A percentile compares a stretch with the other conserved stretches of the same genome.
Conservation (phyloP, 2,113 vertebrate species). For the Riparia riparia region DNA sequence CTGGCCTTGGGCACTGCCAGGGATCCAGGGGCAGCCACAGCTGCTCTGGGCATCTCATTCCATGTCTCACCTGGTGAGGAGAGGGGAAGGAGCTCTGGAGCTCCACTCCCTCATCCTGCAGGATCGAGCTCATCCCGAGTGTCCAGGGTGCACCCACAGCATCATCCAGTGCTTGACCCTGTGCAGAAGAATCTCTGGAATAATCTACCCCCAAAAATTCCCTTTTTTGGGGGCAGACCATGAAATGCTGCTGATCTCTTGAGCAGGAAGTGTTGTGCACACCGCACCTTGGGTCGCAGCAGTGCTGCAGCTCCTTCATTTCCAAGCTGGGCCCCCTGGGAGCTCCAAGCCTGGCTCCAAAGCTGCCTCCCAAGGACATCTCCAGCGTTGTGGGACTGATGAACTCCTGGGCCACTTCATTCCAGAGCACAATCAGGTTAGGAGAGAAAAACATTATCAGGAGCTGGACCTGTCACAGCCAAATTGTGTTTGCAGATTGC, state of each 20-base stretch:
- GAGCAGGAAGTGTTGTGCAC: background rate
- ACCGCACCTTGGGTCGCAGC: background rate
- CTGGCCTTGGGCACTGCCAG: background rate
- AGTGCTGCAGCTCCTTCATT: rapidly evolving
- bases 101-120: background rate
- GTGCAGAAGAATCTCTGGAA: background rate
- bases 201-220: rapidly evolving
- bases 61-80: background rate
- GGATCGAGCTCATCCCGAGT: background rate
- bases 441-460: background rate
- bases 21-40: background rate
- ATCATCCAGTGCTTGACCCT: background rate
- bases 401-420: background rate
- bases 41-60: background rate
- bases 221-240: background rate
- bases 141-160: background rate
- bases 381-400: background rate
- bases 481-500: background rate
- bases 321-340: background rate
- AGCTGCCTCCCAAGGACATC: rapidly evolving
- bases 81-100: background rate
- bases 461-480: background rate
- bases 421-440: background rate
- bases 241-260: background rate
- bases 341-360: rapidly evolving